Conservation (phyloP, 2,797 vertebrate genomes). For the Rhinella marina region DNA sequence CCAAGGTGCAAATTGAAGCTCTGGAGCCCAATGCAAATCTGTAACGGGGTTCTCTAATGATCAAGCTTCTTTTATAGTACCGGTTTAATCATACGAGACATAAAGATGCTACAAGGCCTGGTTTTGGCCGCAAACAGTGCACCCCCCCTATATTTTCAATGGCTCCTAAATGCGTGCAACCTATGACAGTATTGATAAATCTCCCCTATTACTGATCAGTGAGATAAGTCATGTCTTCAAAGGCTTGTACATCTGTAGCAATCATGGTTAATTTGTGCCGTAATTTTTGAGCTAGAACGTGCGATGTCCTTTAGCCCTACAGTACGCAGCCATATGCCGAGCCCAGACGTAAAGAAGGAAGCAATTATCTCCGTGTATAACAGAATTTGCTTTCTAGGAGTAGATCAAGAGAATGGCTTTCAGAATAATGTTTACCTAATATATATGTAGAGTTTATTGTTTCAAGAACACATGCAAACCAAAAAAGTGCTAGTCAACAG, state of each 20-base stretch:
- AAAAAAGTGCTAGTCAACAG: slow-evolving; percentile 14
- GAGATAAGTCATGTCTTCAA: not conserved
- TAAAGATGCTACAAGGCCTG: too few species aligned
- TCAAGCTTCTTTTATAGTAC: too few species aligned
- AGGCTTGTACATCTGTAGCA: not conserved
- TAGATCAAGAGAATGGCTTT: slow-evolving; percentile 31
- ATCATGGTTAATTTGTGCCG: not conserved
- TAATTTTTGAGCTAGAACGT: not conserved
- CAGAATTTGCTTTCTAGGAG: slow-evolving; percentile 19
- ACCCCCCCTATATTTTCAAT: not conserved
- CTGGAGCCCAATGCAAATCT: too few species aligned
- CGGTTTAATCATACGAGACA: too few species aligned
- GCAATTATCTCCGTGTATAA: slow-evolving; percentile 40
- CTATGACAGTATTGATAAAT: not conserved
- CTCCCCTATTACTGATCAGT: not conserved
- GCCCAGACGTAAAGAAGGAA: slow-evolving; percentile 35
- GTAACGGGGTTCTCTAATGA: too few species aligned
- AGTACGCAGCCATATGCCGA: not conserved
- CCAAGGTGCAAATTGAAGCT: too few species aligned
- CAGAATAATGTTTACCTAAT: slow-evolving; percentile 44
- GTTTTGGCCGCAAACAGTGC: not conserved
- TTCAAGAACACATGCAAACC: slow-evolving; percentile 22
- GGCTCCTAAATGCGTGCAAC: not conserved
- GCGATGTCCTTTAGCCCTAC: not conserved
- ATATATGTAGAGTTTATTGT: slow-evolving; percentile 34